A percentile compares a stretch with the other conserved stretches of the same genome.
phyloP scores from a whole-genome alignment of 2,797 vertebrate species.

The Nothura maculosa region DNA sequence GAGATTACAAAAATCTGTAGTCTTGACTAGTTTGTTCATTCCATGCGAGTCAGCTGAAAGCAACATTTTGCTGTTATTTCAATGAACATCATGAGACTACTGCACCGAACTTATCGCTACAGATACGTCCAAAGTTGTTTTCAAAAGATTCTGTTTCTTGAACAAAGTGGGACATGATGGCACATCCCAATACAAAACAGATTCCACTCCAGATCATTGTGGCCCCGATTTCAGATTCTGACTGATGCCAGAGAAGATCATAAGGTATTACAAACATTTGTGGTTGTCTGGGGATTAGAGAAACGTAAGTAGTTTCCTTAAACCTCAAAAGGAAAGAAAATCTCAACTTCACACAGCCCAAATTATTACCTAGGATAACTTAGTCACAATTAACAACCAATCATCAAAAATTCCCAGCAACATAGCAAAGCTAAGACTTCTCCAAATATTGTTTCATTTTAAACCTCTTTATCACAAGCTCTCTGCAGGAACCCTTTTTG shows the following conservation, averaged over 20 bases:
- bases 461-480: not conserved
- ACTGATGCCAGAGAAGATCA: not conserved
- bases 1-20: not conserved
- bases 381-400: not conserved
- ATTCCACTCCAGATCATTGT: not conserved
- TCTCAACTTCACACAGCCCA: not conserved
- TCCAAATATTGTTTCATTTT: not conserved
- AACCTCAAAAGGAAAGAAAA: not conserved
- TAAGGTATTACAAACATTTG: not conserved
- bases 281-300: not conserved
- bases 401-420: not conserved
- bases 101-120: not conserved
- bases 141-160: not conserved
- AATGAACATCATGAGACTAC: not conserved
- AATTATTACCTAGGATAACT: not conserved
- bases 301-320: not conserved
- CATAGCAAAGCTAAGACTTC: not conserved
- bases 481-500: slow-evolving; percentile 1
- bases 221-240: not conserved
- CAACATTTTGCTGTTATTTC: not conserved
- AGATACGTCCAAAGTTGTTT: not conserved
- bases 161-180: not conserved
- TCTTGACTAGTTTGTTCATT: not conserved
- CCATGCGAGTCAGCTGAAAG: not conserved
- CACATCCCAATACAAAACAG: not conserved